Evolutionary conservation across 2,113 vertebrate species (phyloP).

Genomic region (Microtus richardsoni): DNA sequence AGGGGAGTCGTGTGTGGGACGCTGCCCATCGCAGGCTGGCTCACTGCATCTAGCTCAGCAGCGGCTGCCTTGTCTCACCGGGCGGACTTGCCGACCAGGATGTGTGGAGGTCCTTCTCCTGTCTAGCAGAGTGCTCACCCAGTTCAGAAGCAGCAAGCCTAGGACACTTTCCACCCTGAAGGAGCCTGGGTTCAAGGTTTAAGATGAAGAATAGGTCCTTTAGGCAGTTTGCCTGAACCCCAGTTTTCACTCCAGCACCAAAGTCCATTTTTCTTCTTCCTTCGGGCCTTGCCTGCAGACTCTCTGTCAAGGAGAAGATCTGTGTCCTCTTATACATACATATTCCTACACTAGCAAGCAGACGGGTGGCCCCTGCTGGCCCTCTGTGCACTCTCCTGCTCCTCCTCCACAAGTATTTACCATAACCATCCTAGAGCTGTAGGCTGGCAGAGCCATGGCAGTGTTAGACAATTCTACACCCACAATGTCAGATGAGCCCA

Average conservation of each 20-base stretch:
- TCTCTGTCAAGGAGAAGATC: not conserved
- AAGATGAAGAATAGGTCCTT: no score
- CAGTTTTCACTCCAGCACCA: fast-evolving
- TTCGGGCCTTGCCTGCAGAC: not conserved
- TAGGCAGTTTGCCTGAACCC: not conserved
- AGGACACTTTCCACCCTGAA: not conserved
- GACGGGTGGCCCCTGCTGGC: not conserved
- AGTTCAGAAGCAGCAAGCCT: fast-evolving
- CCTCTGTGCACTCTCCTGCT: fast-evolving
- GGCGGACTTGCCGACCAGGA: not conserved
- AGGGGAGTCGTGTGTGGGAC: not conserved
- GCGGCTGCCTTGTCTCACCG: not conserved
- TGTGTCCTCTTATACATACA: fast-evolving
- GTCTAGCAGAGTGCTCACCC: not conserved
- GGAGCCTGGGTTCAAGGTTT: not conserved
- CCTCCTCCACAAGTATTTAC: not conserved
- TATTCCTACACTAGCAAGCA: not conserved
- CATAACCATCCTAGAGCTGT: no score
- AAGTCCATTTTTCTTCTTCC: not conserved
- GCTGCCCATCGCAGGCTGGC: fast-evolving
- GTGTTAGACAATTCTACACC: not conserved
- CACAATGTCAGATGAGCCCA: not conserved
- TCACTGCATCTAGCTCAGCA: not conserved
- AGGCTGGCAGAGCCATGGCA: not conserved
- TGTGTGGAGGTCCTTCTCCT: not conserved